Evolutionary conservation across 1,140 invertebrate genomes (phyloP).

Genomic region (Hormaphis cornu): DNA sequence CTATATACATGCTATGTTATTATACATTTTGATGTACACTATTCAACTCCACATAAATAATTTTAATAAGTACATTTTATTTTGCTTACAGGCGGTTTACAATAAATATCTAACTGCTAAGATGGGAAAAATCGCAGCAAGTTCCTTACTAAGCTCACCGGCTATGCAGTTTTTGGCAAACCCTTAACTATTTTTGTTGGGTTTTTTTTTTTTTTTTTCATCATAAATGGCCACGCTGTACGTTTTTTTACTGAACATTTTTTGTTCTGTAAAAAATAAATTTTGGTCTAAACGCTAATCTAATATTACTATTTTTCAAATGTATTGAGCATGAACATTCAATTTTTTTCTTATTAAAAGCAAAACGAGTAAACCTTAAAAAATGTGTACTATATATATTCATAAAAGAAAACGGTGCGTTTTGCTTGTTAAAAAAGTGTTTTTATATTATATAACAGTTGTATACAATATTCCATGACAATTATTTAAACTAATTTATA

Average conservation of each 20-base stretch:
- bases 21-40: too few relatives aligned
- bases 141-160: constrained; percentile 8
- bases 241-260: neutral
- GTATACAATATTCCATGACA: constrained; percentile 22
- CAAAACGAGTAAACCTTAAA: constrained; percentile 1
- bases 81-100: constrained; percentile 12
- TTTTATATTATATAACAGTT: constrained; percentile 23
- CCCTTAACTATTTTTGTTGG: neutral
- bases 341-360: constrained; percentile 5
- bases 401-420: neutral
- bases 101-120: constrained; percentile 10
- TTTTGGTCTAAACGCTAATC: neutral
- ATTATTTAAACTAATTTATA: constrained; percentile 5
- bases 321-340: neutral
- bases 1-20: too few relatives aligned
- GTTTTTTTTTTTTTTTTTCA: constrained; percentile 9
- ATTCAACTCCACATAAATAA: too few relatives aligned
- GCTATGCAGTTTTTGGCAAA: constrained; percentile 17
- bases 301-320: neutral
- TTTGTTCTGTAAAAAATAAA: too few relatives aligned
- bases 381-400: constrained; percentile 18
- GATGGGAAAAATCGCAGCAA: constrained; percentile 20
- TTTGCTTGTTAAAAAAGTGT: constrained; percentile 1
- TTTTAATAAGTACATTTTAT: neutral
- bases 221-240: neutral